phyloP scores from a whole-genome alignment of 2,797 vertebrate species.

The Phrynocephalus forsythii region DNA sequence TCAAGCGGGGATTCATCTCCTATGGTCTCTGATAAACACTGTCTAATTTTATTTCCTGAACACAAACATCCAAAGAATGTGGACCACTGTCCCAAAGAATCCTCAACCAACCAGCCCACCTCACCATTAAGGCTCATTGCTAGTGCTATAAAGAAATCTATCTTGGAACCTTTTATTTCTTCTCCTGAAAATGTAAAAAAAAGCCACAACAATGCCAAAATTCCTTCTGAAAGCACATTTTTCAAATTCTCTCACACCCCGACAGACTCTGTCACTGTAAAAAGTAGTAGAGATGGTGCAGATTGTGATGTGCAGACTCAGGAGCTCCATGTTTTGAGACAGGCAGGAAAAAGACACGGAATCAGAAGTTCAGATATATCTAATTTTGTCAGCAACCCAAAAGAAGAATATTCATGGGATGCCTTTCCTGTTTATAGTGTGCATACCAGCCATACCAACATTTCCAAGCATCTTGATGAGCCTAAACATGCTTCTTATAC shows the following conservation, averaged over 20 bases:
- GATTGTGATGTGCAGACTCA: constrained; percentile 27
- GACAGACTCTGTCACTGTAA: constrained; percentile 55
- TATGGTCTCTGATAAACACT: neutral
- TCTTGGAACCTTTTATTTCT: constrained; percentile 64
- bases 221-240: constrained; percentile 52
- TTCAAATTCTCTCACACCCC: constrained; percentile 44
- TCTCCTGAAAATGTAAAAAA: constrained; percentile 65
- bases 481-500: constrained; percentile 26
- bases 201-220: constrained; percentile 46
- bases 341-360: constrained; percentile 14
- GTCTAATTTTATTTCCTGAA: neutral
- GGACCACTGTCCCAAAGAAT: constrained; percentile 42
- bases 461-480: constrained; percentile 5
- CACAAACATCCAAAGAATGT: constrained; percentile 24
- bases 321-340: neutral
- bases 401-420: constrained; percentile 21
- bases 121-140: constrained; percentile 76
- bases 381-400: neutral
- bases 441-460: constrained; percentile 37
- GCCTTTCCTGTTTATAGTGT: constrained; percentile 47
- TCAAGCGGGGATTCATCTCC: neutral
- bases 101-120: constrained; percentile 45
- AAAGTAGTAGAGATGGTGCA: constrained; percentile 54
- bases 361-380: neutral
- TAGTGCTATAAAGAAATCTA: constrained; percentile 73